Percentiles rank a stretch among this genome's conserved stretches.
These are phyloP conservation scores for Chesias legatella DNA, from an alignment of 2,888 invertebrate species.

Conservation along the genomic window DNA sequence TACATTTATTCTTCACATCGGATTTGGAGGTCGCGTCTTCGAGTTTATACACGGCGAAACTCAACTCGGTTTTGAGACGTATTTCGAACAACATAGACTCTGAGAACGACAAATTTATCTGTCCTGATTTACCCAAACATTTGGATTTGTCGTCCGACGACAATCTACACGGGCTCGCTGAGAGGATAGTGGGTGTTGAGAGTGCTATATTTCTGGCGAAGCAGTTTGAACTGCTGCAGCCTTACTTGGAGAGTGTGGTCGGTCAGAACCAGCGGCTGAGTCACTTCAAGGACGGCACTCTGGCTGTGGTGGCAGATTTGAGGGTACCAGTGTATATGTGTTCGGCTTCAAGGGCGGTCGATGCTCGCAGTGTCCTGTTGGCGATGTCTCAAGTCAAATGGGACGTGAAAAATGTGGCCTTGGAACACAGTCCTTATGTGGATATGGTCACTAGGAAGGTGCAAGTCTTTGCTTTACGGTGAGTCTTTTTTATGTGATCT, in stretches of 20 bases:
- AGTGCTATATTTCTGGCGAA: conserved; percentile 94
- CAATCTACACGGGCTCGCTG: conserved; percentile 89
- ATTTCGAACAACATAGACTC: conserved; percentile 87
- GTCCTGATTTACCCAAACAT: conserved; percentile 53
- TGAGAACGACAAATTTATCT: conserved; percentile 40
- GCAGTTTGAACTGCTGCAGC: conserved; percentile 91
- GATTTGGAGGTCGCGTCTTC: conserved; percentile 82
- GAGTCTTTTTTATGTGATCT: too few species aligned
- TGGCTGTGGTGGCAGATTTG: conserved; percentile 86
- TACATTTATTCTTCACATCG: conserved; percentile 91
- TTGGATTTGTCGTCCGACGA: conserved; percentile 77
- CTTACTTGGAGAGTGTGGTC: conserved; percentile 91
- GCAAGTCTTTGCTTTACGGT: conserved; percentile 85
- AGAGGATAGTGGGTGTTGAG: conserved; percentile 95
- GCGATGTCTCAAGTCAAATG: conserved; percentile 97
- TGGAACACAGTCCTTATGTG: conserved; percentile 94
- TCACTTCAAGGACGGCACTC: conserved; percentile 87
- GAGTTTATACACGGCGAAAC: conserved; percentile 83
- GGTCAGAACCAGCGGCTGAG: conserved; percentile 84
- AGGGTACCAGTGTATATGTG: conserved; percentile 93
- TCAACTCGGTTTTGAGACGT: conserved; percentile 87
- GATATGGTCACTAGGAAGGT: conserved; percentile 87
- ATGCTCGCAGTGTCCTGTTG: conserved; percentile 86
- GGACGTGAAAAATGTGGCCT: conserved; percentile 97
- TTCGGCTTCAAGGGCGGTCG: conserved; percentile 89